phyloP scores from a whole-genome alignment of 2,113 vertebrate genomes.

The Lutjanus erythropterus region DNA sequence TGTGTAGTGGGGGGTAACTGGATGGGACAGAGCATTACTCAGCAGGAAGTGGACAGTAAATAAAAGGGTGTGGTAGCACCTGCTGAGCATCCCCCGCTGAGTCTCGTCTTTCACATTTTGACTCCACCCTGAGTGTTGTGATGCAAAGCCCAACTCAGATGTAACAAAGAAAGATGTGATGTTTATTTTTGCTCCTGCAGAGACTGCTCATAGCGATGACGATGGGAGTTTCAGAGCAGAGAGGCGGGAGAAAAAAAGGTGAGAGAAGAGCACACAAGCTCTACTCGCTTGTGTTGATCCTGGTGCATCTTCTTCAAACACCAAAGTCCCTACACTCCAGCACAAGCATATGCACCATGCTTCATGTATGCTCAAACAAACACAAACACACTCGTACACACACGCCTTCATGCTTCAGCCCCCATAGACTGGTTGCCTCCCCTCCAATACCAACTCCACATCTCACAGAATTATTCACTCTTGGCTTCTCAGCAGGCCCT shows the following conservation, averaged over 20 bases:
- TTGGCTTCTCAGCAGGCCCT: conserved; percentile 63
- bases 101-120: conserved; percentile 43
- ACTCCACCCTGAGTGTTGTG: neutral
- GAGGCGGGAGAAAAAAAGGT: neutral
- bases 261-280: conserved; percentile 14
- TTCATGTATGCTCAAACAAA: conserved; percentile 20
- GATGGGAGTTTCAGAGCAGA: conserved; percentile 22
- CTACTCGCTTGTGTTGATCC: conserved; percentile 29
- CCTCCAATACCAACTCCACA: conserved; percentile 49
- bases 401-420: conserved; percentile 40
- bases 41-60: conserved; percentile 67
- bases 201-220: conserved; percentile 26
- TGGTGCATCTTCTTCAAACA: conserved; percentile 50
- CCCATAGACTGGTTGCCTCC: conserved; percentile 43
- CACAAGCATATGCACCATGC: neutral
- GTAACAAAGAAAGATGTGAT: conserved; percentile 53
- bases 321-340: conserved; percentile 12
- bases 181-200: conserved; percentile 57
- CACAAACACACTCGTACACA: conserved; percentile 7
- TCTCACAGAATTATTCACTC: conserved; percentile 71
- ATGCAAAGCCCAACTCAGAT: conserved; percentile 28
- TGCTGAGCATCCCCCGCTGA: conserved; percentile 35
- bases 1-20: conserved; percentile 43
- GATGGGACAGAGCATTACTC: conserved; percentile 54
- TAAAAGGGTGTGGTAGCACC: conserved; percentile 45